Conservation (phyloP, 2,888 invertebrate genomes). For the Spisula solida region DNA sequence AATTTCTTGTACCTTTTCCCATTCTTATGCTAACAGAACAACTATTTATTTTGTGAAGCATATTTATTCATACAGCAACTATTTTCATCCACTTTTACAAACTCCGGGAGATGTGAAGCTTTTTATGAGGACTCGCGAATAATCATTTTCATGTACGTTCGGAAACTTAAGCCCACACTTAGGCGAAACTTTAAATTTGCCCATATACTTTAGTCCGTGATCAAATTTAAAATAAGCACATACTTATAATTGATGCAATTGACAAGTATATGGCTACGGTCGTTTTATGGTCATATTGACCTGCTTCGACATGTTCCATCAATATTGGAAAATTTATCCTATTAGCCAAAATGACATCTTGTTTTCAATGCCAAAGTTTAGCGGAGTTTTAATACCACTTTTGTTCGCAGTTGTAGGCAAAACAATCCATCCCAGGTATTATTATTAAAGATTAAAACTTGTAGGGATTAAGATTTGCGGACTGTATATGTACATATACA, state of each 20-base stretch:
- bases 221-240: background rate
- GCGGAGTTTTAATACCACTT: constrained; percentile 43
- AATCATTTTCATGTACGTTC: background rate
- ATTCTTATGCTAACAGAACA: background rate
- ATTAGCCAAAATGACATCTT: constrained; percentile 49
- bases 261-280: constrained; percentile 14
- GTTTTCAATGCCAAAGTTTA: constrained; percentile 50
- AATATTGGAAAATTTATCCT: constrained; percentile 40
- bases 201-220: background rate
- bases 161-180: constrained; percentile 3
- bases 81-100: background rate
- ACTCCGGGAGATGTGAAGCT: background rate
- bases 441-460: constrained; percentile 54
- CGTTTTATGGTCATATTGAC: constrained; percentile 16
- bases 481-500: constrained; percentile 45
- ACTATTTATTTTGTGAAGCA: constrained; percentile 7
- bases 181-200: background rate
- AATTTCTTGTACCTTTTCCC: constrained; percentile 15
- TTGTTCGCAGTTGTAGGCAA: constrained; percentile 51
- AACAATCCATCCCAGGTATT: constrained; percentile 60
- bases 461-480: constrained; percentile 46
- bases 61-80: constrained; percentile 3
- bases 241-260: constrained; percentile 17
- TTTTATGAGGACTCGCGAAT: background rate
- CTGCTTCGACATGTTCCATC: constrained; percentile 41